Base-by-base conservation (phyloP, 2,113 vertebrate genomes). In the Anoplopoma fimbria region DNA sequence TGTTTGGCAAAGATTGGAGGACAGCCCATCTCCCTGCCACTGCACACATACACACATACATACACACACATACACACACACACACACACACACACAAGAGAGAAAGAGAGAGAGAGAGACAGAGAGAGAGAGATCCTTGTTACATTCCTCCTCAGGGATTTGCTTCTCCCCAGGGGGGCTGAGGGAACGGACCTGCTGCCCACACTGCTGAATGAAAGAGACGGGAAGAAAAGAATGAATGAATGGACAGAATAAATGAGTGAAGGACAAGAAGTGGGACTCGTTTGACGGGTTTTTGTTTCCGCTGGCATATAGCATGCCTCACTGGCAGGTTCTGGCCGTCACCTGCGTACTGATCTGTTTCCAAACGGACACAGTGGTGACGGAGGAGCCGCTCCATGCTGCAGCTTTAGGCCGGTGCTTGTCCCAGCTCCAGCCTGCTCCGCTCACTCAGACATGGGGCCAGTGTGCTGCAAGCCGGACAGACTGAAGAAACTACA, bases 391-490 rank as follows among this genome's bases (percentile, higher is more conserved):
- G 87, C 64, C 25, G 57, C 79, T 81, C 65, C 73, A 83, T 79
- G 87, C 81, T 67, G 64, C 76, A 47, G 72, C 77, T 60, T 57
- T 86, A 78, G 72, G 64, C 71, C 79, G 13, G 68, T 68, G 61
- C 49, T 83, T 67, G 75, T 29, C 4, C 82, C 65, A 64, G 67
- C 68, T 68, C 63, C 61, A 21, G 87, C 53, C 53, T 25, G n/a
- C 53, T 3, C 53, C 53, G n/a, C 87, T 83, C 77, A 13, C 74
- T 62, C 84, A 88, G 90, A 87, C 89, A 95, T 95, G 94, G 93
- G 95, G 69, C 94, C 85, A 45, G 88, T 92, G 87, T 95, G 94
- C 93, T 94, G 93, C 88, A 95, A 93, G 72, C 87, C 75, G 62
- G 78, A 84, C 80, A 87, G 84, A 38, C 84, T 85, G 83, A 93